Conservation (phyloP, 2,888 invertebrate genomes). For the Caenorhabditis sulstoni region DNA sequence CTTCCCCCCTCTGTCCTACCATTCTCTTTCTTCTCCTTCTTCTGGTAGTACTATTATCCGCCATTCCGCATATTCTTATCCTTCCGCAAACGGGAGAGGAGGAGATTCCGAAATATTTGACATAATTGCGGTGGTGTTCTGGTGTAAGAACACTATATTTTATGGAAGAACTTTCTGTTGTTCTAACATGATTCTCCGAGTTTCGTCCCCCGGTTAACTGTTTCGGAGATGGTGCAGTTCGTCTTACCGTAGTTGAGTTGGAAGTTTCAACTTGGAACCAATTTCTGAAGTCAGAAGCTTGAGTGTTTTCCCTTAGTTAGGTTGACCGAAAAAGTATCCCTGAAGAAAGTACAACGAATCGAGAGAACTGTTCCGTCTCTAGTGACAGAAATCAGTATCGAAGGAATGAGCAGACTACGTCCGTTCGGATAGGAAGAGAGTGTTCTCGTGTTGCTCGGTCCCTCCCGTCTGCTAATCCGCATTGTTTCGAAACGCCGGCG, state of each 20-base stretch:
- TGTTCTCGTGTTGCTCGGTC: slow-evolving; percentile 8
- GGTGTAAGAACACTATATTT: neutral
- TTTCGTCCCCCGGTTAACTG: no score
- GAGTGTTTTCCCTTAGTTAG: no score
- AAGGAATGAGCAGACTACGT: neutral
- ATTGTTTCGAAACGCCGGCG: slow-evolving; percentile 12
- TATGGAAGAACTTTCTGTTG: neutral
- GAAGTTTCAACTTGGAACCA: no score
- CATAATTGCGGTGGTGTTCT: slow-evolving; percentile 40
- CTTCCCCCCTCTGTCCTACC: slow-evolving; percentile 14
- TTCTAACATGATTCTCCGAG: no score
- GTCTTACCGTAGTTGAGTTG: no score
- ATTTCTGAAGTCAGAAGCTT: no score
- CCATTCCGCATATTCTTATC: slow-evolving; percentile 14
- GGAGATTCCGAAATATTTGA: slow-evolving; percentile 27
- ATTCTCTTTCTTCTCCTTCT: neutral
- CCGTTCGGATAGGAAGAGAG: no score
- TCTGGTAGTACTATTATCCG: slow-evolving; percentile 18
- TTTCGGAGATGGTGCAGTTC: no score
- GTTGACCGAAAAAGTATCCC: no score
- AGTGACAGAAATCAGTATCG: no score
- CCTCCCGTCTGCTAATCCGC: neutral
- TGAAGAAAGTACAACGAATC: no score
- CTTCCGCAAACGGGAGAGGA: slow-evolving; percentile 10
- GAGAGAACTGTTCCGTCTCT: no score